These are phyloP conservation scores for Pemphredon lugubris DNA, from an alignment of 2,888 invertebrate genomes.

Conservation along the genomic window DNA sequence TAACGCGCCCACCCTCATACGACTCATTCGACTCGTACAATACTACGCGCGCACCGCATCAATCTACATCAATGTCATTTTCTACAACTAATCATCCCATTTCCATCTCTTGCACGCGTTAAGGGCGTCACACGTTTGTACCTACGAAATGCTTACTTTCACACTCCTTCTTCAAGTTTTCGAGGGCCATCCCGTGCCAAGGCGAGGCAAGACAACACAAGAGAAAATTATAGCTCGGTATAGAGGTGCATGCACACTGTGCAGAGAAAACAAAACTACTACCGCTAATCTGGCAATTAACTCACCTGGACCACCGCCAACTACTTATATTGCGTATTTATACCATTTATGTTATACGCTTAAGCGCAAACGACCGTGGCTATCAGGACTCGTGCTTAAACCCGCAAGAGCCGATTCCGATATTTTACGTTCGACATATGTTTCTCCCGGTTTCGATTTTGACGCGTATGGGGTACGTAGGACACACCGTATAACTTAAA, in stretches of 20 bases:
- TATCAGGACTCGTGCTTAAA: conserved; percentile 22
- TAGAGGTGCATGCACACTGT: conserved; percentile 23
- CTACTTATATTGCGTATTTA: conserved; percentile 66
- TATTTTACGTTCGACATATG: neutral
- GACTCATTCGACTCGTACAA: no score
- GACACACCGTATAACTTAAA: no score
- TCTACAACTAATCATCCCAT: neutral
- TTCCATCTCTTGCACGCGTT: neutral
- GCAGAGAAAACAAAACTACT: conserved; percentile 52
- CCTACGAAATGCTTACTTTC: no score
- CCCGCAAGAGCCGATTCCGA: no score
- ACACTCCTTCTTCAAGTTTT: no score
- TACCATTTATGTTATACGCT: conserved; percentile 44
- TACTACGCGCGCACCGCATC: no score
- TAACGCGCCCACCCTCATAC: conserved; percentile 3
- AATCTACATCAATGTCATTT: no score
- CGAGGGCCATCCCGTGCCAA: no score
- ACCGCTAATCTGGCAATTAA: conserved; percentile 69
- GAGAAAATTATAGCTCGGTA: conserved; percentile 55
- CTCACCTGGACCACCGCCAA: conserved; percentile 59
- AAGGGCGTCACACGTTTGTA: no score
- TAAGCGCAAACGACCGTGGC: conserved; percentile 30
- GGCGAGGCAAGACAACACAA: conserved; percentile 32
- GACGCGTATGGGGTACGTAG: no score
- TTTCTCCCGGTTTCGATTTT: conserved; percentile 1